Evolutionary conservation across 2,888 invertebrate genomes (phyloP).

Genomic region (Sycophila texana): DNA sequence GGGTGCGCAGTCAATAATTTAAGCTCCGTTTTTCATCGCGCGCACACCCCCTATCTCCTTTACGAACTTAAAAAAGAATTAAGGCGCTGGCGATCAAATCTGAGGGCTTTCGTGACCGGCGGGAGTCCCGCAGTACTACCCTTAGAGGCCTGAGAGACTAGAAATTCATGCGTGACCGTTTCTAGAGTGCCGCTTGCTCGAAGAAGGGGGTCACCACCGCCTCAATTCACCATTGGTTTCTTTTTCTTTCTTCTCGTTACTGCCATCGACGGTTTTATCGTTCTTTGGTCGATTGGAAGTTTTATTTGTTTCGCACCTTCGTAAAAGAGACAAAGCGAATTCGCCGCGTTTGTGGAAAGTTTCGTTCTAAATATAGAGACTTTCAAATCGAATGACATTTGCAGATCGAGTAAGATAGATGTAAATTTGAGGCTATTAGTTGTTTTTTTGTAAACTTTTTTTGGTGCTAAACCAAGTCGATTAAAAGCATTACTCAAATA

Average conservation of each 20-base stretch:
- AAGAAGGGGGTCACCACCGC: constrained; percentile 28
- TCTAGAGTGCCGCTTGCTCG: constrained; percentile 4
- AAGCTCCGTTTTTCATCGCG: constrained; percentile 30
- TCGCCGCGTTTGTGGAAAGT: too few relatives aligned
- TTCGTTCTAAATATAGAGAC: too few relatives aligned
- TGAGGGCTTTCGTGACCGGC: constrained; percentile 48
- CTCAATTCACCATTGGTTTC: constrained; percentile 12
- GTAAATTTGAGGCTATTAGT: too few relatives aligned
- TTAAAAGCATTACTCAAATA: too few relatives aligned
- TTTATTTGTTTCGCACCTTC: neutral
- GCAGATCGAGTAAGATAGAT: too few relatives aligned
- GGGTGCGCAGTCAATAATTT: neutral
- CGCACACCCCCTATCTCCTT: constrained; percentile 11
- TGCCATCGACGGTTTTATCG: neutral
- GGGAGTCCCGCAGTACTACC: neutral
- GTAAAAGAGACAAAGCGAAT: too few relatives aligned
- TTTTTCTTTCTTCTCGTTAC: neutral
- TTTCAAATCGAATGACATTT: too few relatives aligned
- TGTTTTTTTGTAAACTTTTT: too few relatives aligned
- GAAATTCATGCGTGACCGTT: constrained; percentile 54
- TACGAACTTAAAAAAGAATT: constrained; percentile 48
- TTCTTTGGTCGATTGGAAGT: neutral
- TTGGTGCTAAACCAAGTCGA: too few relatives aligned
- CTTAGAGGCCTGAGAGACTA: constrained; percentile 1
- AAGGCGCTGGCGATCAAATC: constrained; percentile 48